Evolutionary conservation across 2,888 invertebrate species (phyloP).

Genomic region (Eilema caniola): DNA sequence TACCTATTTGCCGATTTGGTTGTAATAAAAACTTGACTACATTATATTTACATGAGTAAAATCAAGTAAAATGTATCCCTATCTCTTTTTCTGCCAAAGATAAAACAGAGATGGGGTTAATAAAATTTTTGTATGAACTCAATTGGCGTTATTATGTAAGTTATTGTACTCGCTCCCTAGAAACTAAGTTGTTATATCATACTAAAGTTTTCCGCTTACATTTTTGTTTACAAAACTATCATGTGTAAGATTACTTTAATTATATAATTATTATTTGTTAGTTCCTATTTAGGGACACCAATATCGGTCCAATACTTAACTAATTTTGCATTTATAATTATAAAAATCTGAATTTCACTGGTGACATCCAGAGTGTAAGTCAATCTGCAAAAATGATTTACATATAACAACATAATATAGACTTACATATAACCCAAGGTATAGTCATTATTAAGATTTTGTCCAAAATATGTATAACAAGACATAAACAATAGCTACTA

Average conservation of each 20-base stretch:
- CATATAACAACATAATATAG: too few relatives aligned
- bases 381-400: too few relatives aligned
- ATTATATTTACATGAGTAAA: neutral
- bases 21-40: neutral
- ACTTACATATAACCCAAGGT: too few relatives aligned
- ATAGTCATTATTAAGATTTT: too few relatives aligned
- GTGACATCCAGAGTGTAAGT: too few relatives aligned
- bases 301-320: neutral
- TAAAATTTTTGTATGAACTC: neutral
- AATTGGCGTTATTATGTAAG: slow-evolving; percentile 1
- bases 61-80: neutral
- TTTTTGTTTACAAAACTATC: too few relatives aligned
- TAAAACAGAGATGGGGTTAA: neutral
- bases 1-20: neutral
- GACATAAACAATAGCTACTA: too few relatives aligned
- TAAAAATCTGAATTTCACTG: too few relatives aligned
- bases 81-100: neutral
- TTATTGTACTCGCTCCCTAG: neutral
- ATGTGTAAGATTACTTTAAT: neutral
- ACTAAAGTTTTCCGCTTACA: neutral
- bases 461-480: too few relatives aligned
- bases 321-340: too few relatives aligned
- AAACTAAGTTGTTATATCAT: neutral
- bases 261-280: neutral
- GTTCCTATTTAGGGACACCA: neutral